Conservation (phyloP, 2,113 vertebrate species). For the Cyprinodon brontotheroides region DNA sequence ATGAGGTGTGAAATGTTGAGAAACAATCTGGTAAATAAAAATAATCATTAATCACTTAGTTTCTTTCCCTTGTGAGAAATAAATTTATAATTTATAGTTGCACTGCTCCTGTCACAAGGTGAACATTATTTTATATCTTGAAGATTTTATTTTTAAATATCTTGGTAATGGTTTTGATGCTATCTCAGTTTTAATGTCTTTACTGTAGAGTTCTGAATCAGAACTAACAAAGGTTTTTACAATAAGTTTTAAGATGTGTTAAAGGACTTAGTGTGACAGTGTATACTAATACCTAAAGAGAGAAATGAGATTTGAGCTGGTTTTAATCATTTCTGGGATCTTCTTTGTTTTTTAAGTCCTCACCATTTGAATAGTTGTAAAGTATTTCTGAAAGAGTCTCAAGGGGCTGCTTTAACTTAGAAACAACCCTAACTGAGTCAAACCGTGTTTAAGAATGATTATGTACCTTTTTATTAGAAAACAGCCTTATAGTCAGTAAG, state of each 20-base stretch:
- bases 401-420: too few species aligned
- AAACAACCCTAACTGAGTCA: background rate
- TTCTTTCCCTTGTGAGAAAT: too few species aligned
- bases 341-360: background rate
- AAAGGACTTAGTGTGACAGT: background rate
- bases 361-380: background rate
- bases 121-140: too few species aligned
- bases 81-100: too few species aligned
- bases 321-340: background rate
- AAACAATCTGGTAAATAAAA: too few species aligned
- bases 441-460: background rate
- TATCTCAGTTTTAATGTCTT: background rate
- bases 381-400: background rate
- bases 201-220: background rate
- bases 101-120: too few species aligned
- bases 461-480: background rate
- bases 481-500: background rate
- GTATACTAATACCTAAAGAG: background rate
- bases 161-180: too few species aligned
- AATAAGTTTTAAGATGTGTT: background rate
- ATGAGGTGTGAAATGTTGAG: too few species aligned
- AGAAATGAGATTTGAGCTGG: background rate
- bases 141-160: background rate
- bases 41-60: too few species aligned
- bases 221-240: too few species aligned